phyloP scores from a whole-genome alignment of 2,888 invertebrate species.

The Drosophila recens region DNA sequence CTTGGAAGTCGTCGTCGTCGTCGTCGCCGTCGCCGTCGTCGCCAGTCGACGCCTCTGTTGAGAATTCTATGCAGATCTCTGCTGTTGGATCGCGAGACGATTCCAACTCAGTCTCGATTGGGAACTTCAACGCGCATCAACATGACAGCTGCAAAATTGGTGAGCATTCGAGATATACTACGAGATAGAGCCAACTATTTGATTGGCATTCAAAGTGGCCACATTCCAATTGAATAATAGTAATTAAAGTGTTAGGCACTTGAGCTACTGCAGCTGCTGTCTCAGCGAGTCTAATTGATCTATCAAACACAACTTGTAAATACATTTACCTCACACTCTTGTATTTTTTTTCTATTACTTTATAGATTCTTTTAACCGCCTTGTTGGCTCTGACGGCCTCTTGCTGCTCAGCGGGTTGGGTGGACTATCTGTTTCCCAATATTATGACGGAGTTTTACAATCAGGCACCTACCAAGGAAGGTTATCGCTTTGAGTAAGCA shows the following conservation, averaged over 20 bases:
- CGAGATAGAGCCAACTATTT: conserved; percentile 26
- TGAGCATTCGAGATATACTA: conserved; percentile 56
- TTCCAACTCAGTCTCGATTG: conserved; percentile 75
- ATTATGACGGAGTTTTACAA: conserved; percentile 78
- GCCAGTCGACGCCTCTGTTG: conserved; percentile 23
- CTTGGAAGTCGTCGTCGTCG: conserved; percentile 18
- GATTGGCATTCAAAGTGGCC: conserved; percentile 48
- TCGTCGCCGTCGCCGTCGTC: background rate
- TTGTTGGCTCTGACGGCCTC: conserved; percentile 68
- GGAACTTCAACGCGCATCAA: conserved; percentile 75
- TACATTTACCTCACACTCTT: conserved; percentile 15
- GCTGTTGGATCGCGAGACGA: conserved; percentile 59
- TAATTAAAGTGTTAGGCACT: conserved; percentile 30
- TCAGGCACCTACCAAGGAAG: conserved; percentile 79
- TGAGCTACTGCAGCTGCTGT: conserved; percentile 38
- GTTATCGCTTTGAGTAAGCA: conserved; percentile 83
- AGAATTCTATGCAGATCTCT: conserved; percentile 68
- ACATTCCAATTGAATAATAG: conserved; percentile 25
- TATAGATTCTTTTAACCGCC: conserved; percentile 71
- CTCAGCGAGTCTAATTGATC: conserved; percentile 11
- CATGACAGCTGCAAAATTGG: conserved; percentile 81
- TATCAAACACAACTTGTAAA: conserved; percentile 14
- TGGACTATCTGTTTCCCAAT: conserved; percentile 76
- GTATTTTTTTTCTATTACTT: background rate
- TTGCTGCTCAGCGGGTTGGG: conserved; percentile 70